Evolutionary conservation across 2,888 invertebrate genomes (phyloP), one percentile per base, ranked within the genome.

Genomic region (Auanema sp.): DNA sequence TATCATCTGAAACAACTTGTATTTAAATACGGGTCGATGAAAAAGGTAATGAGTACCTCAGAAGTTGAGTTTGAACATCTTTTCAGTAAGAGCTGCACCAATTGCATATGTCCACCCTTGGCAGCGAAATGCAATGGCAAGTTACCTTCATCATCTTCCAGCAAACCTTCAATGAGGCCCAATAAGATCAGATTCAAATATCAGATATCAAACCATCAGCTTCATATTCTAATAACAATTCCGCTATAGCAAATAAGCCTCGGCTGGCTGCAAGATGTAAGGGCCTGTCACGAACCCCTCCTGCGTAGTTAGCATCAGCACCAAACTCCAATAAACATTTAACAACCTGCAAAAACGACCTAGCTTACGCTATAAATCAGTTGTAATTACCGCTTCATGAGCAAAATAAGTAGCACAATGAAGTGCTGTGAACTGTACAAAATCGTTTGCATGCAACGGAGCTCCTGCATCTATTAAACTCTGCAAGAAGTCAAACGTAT

Each of bases 321-420:
- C 84, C 84, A 42, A 78, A 76, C 2, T 71, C 65, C 41, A 86
- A 69, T 23, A 86, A 73, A 5, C 79, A 69, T 40, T 83, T 81
- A 4, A 85, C 85, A 40, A 85, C 84, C 85, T 85, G 61, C 42
- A 71, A 60, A 2, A n/a, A 5, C 47, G 56, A 44, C 11, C 25
- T 14, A 24, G 18, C 6, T 5, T 16, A 41, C n/a, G n/a, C n/a
- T n/a, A n/a, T n/a, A n/a, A n/a, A n/a, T n/a, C n/a, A n/a, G n/a
- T 6, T 8, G 21, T 21, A 11, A 43, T 54, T 51, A 85, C 86
- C 79, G 84, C 81, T 62, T 86, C 86, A 79, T 86, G 84, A 1
- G 85, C 85, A 75, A 85, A 86, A 68, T 85, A 85, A 53, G 84
- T 84, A 18, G 86, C 86, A 58, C 86, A 83, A 73, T 86, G 86